Conservation (phyloP, 2,113 vertebrate genomes). For the Cephalopholis sonnerati region DNA sequence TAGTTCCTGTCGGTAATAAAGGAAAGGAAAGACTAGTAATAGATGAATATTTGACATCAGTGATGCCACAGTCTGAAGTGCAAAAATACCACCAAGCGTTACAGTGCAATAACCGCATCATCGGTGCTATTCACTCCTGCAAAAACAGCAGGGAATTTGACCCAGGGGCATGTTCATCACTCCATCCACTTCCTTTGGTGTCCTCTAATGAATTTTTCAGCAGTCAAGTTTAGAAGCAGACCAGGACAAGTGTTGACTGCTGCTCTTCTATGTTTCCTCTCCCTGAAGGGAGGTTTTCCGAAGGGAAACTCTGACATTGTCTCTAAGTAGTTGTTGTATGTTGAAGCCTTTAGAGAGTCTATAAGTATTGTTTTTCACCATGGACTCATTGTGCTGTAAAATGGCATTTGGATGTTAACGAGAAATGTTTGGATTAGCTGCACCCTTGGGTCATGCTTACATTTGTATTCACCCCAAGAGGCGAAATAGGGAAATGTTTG, state of each 20-base stretch:
- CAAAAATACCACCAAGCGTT: conserved; percentile 13
- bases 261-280: conserved; percentile 31
- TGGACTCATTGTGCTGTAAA: conserved; percentile 12
- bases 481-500: conserved; percentile 51
- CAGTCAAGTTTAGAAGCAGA: conserved; percentile 22
- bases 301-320: conserved; percentile 25
- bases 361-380: conserved; percentile 12
- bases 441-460: conserved; percentile 26
- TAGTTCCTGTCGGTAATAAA: conserved; percentile 14
- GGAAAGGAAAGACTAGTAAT: conserved; percentile 13
- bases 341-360: conserved; percentile 41
- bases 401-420: conserved; percentile 33
- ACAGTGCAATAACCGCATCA: conserved; percentile 23
- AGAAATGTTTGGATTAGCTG: conserved; percentile 31
- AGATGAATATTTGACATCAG: conserved; percentile 35
- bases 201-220: conserved; percentile 38
- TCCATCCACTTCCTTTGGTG: conserved; percentile 39
- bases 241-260: conserved; percentile 69
- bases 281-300: conserved; percentile 5
- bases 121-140: conserved; percentile 49
- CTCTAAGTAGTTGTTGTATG: not conserved
- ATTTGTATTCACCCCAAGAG: conserved; percentile 55
- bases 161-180: conserved; percentile 46
- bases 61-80: conserved; percentile 22
- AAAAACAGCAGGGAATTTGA: conserved; percentile 60